Evolutionary conservation across 2,113 vertebrate genomes (phyloP), one percentile per base, ranked within the genome.

Genomic region (Equus quagga): DNA sequence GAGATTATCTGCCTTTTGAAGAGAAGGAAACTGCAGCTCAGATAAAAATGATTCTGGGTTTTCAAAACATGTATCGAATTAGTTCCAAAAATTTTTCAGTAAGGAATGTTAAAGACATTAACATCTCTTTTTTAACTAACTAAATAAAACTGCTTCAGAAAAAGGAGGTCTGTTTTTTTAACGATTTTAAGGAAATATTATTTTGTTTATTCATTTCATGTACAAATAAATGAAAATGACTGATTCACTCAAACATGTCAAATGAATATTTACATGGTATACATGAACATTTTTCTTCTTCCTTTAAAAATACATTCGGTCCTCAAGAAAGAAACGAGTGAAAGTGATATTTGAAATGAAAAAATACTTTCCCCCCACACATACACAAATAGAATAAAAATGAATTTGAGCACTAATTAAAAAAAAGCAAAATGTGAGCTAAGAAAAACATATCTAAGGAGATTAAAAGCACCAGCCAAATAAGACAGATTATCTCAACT

Each of bases 151-250:
- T 87, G 13, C 18, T 91, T 94, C 23, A 58, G 75, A 84, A 97
- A 90, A 87, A 6, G 41, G 1, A 75, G 1, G n/a, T 17, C 36
- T 76, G 15, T 65, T 44, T 78, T 91, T 81, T 46, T 79, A 87
- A 82, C 8, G 14, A 60, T 60, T 67, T 91, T 78, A 93, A 95
- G n/a, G 18, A 96, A 97, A 76, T 84, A 83, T 56, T 65, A 49
- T 73, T 88, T 90, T n/a, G 56, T 69, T 69, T 96, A 95, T 81
- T 67, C 51, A 84, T 73, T 75, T 87, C 33, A 85, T 14, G 18
- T 82, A 90, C 6, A 89, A 84, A 88, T 80, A 92, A 89, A 94
- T 76, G 14, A 97, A 95, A 96, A 65, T 24, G 8, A 88, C 6
- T 75, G 11, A 65, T 93, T 76, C 96, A 95, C 58, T 70, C 44